Conservation (phyloP, 2,797 vertebrate species). For the Dryobates pubescens region DNA sequence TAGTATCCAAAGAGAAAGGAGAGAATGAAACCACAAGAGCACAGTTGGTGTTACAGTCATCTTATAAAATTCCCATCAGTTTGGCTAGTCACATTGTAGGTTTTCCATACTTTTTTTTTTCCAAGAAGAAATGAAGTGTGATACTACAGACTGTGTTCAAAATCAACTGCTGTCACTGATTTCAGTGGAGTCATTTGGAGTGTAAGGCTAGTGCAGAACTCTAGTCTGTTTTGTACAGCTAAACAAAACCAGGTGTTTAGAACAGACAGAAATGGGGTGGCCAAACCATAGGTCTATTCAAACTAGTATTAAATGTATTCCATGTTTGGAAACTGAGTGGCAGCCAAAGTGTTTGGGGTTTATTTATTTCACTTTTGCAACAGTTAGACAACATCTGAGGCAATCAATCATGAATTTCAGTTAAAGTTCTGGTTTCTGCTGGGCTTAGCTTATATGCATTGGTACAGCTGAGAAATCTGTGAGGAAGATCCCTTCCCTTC, state of each 20-base stretch:
- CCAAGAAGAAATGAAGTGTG: constrained; percentile 42
- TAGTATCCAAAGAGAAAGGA: background rate
- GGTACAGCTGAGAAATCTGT: background rate
- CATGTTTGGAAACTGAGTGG: background rate
- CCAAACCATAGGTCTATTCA: background rate
- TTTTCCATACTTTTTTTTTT: constrained; percentile 3
- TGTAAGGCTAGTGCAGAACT: background rate
- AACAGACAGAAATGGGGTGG: background rate
- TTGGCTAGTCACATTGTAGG: background rate
- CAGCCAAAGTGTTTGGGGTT: background rate
- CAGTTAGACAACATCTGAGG: background rate
- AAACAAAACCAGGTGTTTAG: constrained; percentile 43
- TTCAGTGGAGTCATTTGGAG: background rate
- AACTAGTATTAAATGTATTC: constrained; percentile 18
- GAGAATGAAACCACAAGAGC: background rate
- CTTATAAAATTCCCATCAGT: background rate
- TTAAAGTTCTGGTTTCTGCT: background rate
- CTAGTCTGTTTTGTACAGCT: background rate
- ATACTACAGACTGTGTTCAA: background rate
- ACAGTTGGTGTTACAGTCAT: background rate
- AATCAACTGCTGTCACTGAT: background rate
- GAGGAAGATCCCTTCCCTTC: background rate
- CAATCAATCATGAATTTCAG: background rate
- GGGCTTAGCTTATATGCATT: background rate
- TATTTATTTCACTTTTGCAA: constrained; percentile 1